These are phyloP conservation scores for Campoplex nolae DNA, from an alignment of 2,888 invertebrate species.

Conservation along the genomic window DNA sequence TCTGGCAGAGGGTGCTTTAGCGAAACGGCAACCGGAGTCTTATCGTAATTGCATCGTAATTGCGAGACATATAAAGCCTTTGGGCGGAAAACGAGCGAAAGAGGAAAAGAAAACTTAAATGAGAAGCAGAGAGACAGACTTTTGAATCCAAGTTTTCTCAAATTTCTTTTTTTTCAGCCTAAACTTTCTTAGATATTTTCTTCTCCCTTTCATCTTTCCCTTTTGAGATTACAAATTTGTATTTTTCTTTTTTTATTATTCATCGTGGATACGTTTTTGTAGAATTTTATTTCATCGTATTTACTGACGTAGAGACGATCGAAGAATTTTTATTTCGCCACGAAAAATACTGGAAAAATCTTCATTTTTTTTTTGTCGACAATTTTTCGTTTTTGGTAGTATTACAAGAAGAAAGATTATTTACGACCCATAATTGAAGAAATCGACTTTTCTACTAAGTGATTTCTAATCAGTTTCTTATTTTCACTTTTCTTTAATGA, in stretches of 20 bases:
- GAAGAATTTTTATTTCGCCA: background rate
- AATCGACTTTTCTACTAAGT: background rate
- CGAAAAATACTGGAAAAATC: background rate
- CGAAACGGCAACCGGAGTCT: conserved; percentile 66
- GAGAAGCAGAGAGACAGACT: background rate
- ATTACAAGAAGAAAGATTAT: too few species aligned
- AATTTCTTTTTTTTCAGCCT: conserved; percentile 4
- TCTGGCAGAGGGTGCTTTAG: conserved; percentile 50
- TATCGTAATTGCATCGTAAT: conserved; percentile 75
- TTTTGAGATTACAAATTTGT: background rate
- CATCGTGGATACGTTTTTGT: background rate
- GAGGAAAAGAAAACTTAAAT: conserved; percentile 30
- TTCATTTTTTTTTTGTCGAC: background rate
- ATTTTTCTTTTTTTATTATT: background rate
- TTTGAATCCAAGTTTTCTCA: conserved; percentile 1
- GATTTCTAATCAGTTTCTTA: too few species aligned
- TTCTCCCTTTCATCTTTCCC: background rate
- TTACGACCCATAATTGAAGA: too few species aligned
- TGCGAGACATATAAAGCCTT: conserved; percentile 68
- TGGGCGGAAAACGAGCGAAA: background rate
- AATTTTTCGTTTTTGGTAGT: too few species aligned
- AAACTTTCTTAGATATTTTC: background rate
- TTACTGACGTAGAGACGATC: background rate
- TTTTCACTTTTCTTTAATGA: background rate
- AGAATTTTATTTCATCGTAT: background rate